A percentile compares a stretch with the other conserved stretches of the same genome.
Evolutionary conservation across 2,113 vertebrate genomes (phyloP).

Genomic region (Nothoprocta pentlandii): DNA sequence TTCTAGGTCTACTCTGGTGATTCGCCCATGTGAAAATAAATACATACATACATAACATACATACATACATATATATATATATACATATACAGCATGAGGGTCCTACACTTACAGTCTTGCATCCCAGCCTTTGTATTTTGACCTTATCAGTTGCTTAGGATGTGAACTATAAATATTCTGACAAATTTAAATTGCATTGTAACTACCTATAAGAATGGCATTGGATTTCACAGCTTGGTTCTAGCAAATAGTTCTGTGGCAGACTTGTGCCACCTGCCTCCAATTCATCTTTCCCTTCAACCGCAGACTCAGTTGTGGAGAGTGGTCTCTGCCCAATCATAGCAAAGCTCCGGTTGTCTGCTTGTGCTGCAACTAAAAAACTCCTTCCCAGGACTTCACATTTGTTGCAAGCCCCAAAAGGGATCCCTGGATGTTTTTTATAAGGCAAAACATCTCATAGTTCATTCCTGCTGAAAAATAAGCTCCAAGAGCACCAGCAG

Average conservation of each 20-base stretch:
- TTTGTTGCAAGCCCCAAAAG: background rate
- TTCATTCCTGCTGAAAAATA: background rate
- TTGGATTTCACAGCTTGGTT: background rate
- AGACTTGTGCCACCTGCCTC: background rate
- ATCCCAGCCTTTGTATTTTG: background rate
- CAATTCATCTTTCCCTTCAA: background rate
- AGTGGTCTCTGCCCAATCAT: rapidly evolving
- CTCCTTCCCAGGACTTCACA: background rate
- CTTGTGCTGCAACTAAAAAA: background rate
- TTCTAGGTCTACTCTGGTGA: background rate
- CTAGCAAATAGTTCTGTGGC: background rate
- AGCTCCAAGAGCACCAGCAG: background rate
- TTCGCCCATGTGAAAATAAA: background rate
- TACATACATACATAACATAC: too few relatives aligned
- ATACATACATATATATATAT: too few relatives aligned
- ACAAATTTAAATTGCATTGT: background rate
- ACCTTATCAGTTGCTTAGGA: background rate
- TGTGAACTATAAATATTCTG: background rate
- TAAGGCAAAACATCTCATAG: background rate
- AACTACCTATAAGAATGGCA: background rate
- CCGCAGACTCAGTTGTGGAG: background rate
- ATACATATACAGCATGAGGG: background rate
- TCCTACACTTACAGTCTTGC: background rate
- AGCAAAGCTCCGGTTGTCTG: background rate
- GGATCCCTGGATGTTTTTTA: background rate